Percentiles rank a stretch among this genome's conserved stretches.
Evolutionary conservation across 2,888 invertebrate genomes (phyloP).

Genomic region (Orthosia gothica): DNA sequence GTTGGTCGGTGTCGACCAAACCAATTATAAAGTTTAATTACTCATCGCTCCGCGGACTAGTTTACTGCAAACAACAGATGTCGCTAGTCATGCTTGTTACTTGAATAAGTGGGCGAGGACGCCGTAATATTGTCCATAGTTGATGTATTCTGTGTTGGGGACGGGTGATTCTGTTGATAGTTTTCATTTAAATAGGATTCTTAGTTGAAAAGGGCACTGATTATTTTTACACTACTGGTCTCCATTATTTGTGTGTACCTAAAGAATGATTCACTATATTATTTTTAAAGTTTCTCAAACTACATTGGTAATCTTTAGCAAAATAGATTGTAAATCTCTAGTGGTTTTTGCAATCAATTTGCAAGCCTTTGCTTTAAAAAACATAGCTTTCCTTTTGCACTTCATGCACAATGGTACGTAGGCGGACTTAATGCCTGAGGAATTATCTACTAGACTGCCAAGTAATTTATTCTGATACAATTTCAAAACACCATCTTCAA

Average conservation of each 20-base stretch:
- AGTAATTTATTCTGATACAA: neutral
- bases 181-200: neutral
- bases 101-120: conserved; percentile 25
- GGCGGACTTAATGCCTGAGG: too few species aligned
- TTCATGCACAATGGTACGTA: too few species aligned
- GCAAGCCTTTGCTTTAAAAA: neutral
- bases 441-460: too few species aligned
- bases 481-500: neutral
- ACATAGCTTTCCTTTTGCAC: neutral
- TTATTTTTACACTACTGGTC: neutral
- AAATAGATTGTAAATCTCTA: neutral
- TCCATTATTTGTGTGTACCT: neutral
- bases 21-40: conserved; percentile 84
- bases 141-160: neutral
- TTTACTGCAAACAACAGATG: conserved; percentile 68
- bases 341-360: too few species aligned
- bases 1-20: conserved; percentile 69
- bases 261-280: neutral
- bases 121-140: conserved; percentile 23
- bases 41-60: conserved; percentile 71
- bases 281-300: too few species aligned
- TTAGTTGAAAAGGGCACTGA: neutral
- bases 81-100: conserved; percentile 50
- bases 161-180: neutral
- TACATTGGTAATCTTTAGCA: neutral